These are phyloP conservation scores for Meandrusa payeni DNA, from an alignment of 2,888 invertebrate species.

Conservation along the genomic window DNA sequence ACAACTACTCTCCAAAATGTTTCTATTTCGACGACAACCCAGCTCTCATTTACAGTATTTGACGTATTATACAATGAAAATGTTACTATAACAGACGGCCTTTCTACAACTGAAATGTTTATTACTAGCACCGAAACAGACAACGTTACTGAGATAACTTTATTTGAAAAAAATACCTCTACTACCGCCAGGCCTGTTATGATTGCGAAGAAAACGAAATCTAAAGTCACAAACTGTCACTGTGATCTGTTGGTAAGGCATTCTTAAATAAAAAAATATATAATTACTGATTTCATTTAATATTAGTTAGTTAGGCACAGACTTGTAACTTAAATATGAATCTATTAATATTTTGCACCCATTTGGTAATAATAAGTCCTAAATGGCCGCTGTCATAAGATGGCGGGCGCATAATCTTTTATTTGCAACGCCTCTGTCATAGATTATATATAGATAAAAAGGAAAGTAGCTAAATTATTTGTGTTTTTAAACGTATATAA, in stretches of 20 bases:
- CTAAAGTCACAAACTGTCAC: constrained; percentile 41
- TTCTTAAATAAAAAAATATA: too few relatives aligned
- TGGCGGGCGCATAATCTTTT: too few relatives aligned
- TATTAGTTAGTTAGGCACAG: too few relatives aligned
- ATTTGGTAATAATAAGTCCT: too few relatives aligned
- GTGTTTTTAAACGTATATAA: too few relatives aligned
- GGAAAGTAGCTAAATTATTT: too few relatives aligned
- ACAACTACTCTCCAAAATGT: constrained; percentile 41
- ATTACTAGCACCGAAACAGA: constrained; percentile 52
- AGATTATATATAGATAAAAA: too few relatives aligned
- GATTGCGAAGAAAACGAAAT: constrained; percentile 42
- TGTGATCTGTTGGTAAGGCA: constrained; percentile 68
- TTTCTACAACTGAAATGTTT: constrained; percentile 47
- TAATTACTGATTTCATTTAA: too few relatives aligned
- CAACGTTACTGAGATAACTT: constrained; percentile 62
- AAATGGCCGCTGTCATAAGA: too few relatives aligned
- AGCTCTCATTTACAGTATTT: constrained; percentile 46
- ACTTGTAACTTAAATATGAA: too few relatives aligned
- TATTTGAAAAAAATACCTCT: constrained; percentile 50
- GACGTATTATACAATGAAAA: constrained; percentile 64
- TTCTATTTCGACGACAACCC: constrained; percentile 41
- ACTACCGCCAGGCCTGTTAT: constrained; percentile 39
- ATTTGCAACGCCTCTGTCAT: too few relatives aligned
- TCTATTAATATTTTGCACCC: too few relatives aligned
- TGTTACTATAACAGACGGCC: constrained; percentile 43